phyloP scores from a whole-genome alignment of 2,797 vertebrate species.

The Novumbra hubbsi region DNA sequence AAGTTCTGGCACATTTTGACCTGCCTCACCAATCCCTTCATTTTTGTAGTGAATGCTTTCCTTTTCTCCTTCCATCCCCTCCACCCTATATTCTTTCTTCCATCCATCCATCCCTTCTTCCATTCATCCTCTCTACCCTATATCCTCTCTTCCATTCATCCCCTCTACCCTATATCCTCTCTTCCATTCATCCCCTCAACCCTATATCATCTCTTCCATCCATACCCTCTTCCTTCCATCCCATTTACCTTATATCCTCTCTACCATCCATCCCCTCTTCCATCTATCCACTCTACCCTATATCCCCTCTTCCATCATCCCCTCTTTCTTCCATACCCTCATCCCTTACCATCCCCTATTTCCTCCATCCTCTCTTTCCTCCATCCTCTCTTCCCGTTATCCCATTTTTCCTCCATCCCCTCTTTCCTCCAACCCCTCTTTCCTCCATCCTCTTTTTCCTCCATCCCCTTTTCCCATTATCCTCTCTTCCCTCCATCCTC shows the following conservation, averaged over 20 bases:
- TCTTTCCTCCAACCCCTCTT: not conserved
- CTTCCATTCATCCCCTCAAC: not conserved
- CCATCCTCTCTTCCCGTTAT: not conserved
- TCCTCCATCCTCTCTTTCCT: too few species aligned
- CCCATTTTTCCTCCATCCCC: not conserved
- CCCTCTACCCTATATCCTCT: slow-evolving; percentile 17
- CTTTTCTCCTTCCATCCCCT: slow-evolving; percentile 34
- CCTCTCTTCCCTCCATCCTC: too few species aligned
- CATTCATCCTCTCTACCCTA: slow-evolving; percentile 12
- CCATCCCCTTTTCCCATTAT: too few species aligned
- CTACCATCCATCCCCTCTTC: not conserved
- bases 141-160: not conserved
- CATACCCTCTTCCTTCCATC: not conserved
- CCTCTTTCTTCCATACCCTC: not conserved
- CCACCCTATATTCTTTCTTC: slow-evolving; percentile 7
- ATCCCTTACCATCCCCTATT: too few species aligned
- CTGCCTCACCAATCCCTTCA: slow-evolving; percentile 27
- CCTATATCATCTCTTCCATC: not conserved
- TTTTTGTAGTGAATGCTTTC: slow-evolving; percentile 23
- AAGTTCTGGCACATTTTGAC: slow-evolving; percentile 50
- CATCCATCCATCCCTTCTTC: not conserved
- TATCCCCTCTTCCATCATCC: not conserved
- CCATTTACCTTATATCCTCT: not conserved
- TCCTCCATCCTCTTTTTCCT: not conserved
- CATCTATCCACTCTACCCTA: not conserved